Evolutionary conservation across 2,797 vertebrate genomes (phyloP).

Genomic region (Myiotriccus ornatus): DNA sequence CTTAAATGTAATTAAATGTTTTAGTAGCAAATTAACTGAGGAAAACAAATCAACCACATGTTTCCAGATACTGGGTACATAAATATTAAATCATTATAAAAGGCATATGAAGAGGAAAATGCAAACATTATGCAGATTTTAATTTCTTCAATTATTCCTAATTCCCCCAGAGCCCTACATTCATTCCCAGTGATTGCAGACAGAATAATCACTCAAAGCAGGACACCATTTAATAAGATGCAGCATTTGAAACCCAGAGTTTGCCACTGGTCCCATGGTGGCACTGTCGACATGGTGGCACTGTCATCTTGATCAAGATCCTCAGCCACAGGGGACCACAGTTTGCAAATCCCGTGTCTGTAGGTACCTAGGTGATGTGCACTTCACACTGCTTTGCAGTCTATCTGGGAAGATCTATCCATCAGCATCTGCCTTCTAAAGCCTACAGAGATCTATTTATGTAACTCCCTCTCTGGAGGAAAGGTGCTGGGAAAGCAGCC

Average conservation of each 20-base stretch:
- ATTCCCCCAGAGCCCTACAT: slow-evolving; percentile 55
- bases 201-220: slow-evolving; percentile 60
- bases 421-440: slow-evolving; percentile 49
- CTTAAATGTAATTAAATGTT: slow-evolving; percentile 71
- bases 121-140: slow-evolving; percentile 68
- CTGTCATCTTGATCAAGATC: neutral
- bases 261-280: neutral
- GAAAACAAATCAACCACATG: slow-evolving; percentile 70
- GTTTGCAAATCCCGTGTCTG: accelerated
- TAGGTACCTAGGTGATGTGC: slow-evolving; percentile 21
- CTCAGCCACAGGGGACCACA: neutral
- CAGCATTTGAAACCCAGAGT: slow-evolving; percentile 11
- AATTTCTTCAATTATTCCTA: slow-evolving; percentile 61
- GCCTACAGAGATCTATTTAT: slow-evolving; percentile 71
- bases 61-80: slow-evolving; percentile 69
- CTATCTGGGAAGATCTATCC: slow-evolving; percentile 46
- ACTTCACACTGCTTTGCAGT: neutral
- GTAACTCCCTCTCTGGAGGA: slow-evolving; percentile 63
- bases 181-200: slow-evolving; percentile 39
- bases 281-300: slow-evolving; percentile 8
- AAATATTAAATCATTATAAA: slow-evolving; percentile 54
- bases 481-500: slow-evolving; percentile 75
- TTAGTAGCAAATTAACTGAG: slow-evolving; percentile 73
- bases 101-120: slow-evolving; percentile 65
- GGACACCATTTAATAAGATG: slow-evolving; percentile 53